Conservation (phyloP, 2,888 invertebrate genomes). For the Epistrophella euchroma region DNA sequence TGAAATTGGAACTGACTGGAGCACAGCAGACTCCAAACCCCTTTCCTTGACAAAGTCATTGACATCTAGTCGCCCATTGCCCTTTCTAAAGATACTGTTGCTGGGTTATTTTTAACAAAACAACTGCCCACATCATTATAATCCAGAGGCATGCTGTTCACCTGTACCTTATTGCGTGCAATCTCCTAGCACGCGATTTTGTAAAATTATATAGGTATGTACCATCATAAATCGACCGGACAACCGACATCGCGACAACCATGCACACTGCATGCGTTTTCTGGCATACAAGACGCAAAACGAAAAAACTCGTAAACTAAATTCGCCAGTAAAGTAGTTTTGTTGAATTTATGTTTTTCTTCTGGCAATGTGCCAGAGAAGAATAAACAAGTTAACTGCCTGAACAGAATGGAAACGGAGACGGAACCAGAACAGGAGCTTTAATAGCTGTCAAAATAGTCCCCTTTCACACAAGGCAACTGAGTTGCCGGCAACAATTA, state of each 20-base stretch:
- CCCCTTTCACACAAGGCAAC: no score
- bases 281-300: background rate
- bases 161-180: conserved; percentile 55
- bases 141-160: conserved; percentile 50
- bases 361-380: no score
- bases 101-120: conserved; percentile 65
- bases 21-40: conserved; percentile 51
- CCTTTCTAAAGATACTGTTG: conserved; percentile 58
- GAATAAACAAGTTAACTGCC: no score
- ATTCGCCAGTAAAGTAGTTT: no score
- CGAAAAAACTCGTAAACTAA: background rate
- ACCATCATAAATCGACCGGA: conserved; percentile 20
- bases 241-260: background rate
- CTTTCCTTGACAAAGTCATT: conserved; percentile 62
- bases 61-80: conserved; percentile 53
- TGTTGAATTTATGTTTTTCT: no score
- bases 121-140: conserved; percentile 51
- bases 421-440: no score
- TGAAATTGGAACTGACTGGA: conserved; percentile 52
- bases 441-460: no score
- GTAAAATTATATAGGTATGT: conserved; percentile 37
- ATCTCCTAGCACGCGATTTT: conserved; percentile 64
- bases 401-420: no score
- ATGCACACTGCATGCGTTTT: background rate
- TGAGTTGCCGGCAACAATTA: no score